phyloP scores from a whole-genome alignment of 2,888 invertebrate species.

The Spilosoma lubricipeda region DNA sequence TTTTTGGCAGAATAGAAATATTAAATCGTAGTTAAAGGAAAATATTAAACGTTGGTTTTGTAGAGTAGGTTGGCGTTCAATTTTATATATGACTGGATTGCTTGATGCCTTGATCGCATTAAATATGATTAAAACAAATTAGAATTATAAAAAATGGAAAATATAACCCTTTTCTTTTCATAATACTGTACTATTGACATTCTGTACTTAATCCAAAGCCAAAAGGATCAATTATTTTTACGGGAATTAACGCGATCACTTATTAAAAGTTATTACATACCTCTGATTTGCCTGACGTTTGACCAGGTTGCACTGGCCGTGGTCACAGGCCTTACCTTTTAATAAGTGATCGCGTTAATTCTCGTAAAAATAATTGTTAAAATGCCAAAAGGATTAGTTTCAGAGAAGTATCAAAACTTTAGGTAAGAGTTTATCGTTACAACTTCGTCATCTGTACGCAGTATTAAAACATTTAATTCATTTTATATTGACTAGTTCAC shows the following conservation, averaged over 20 bases:
- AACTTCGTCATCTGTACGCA: conserved; percentile 12
- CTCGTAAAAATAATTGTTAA: no score
- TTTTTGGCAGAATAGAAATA: not conserved
- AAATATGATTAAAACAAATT: not conserved
- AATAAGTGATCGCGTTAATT: no score
- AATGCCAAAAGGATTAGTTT: not conserved
- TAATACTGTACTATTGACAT: not conserved
- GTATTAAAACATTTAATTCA: conserved; percentile 53
- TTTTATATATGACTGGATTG: not conserved
- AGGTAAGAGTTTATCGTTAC: conserved; percentile 15
- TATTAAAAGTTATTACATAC: no score
- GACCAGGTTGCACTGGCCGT: no score
- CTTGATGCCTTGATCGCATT: no score
- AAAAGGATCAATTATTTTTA: no score
- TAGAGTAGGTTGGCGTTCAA: not conserved
- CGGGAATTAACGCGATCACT: no score
- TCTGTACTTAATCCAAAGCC: no score
- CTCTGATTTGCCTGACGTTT: no score
- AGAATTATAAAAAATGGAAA: not conserved
- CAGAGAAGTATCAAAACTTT: conserved; percentile 9
- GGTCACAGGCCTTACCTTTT: no score
- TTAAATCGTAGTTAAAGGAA: not conserved
- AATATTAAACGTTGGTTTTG: not conserved
- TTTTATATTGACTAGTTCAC: conserved; percentile 47
- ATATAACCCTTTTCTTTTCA: not conserved